Evolutionary conservation across 2,113 vertebrate genomes (phyloP), one percentile per base, ranked within the genome.

Genomic region (Willisornis vidua): DNA sequence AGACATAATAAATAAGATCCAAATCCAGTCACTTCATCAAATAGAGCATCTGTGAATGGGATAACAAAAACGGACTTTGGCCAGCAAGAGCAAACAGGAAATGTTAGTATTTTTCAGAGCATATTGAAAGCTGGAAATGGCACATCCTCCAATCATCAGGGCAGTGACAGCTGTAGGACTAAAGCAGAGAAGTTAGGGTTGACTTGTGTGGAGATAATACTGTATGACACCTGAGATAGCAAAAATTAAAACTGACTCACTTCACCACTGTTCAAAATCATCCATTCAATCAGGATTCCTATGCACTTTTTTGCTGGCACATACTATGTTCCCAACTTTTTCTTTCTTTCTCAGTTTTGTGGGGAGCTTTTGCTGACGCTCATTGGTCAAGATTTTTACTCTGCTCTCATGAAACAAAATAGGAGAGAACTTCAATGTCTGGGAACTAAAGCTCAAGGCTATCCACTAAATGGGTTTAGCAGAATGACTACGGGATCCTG

Each of bases 81-180:
- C 4, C 43, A 79, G 20, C 25, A 31, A 65, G 52, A 75, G 26
- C 13, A 31, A 62, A 43, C n/a, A 76, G 54, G 17, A 92, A 83
- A 28, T 0, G 0, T 0, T 28, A 9, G 3, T 45, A 12, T 72
- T 65, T 46, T 13, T 78, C 54, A 68, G 49, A 58, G 31, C 8
- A 13, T 26, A 23, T 23, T 68, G 28, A 68, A 79, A 54, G 28
- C 54, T 15, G 17, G 41, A 76, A 49, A 33, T 19, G 3, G 3
- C 31, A 52, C 0, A 0, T 61, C 23, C n/a, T 90, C 28, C 62
- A 76, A 22, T 65, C 35, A 16, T 57, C 62, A 73, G n/a, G 68
- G 37, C 45, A 58, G 28, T 37, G n/a, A 33, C 19, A 52, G 29
- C 51, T 63, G 49, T 37, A 73, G 43, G 43, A 84, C 51, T 58